Base-by-base conservation (phyloP, 2,888 invertebrate species). In the Platycnemis pennipes region DNA sequence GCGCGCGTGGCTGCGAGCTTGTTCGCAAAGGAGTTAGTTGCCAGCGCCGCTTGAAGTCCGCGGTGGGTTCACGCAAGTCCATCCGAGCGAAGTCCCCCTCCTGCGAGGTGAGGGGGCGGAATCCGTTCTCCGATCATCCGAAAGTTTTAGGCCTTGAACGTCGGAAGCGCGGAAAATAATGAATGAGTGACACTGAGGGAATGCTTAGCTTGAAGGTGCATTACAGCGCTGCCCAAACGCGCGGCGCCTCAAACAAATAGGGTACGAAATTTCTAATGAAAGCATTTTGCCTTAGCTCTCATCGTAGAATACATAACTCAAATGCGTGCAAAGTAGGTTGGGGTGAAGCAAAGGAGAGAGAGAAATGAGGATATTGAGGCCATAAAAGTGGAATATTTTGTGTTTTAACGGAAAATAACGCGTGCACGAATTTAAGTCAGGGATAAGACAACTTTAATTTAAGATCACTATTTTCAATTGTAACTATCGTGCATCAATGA, bases 1-100 rank as follows among this genome's bases (percentile, higher is more conserved):
- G 87, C 22, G 87, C n/a, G 46, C 31, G 88, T 88, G 88, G 63
- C n/a, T 63, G 46, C n/a, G 88, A 26, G 49, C n/a, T 46, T n/a
- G 88, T 88, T n/a, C n/a, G 88, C 49, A 26, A 19, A 86, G 42
- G 19, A 19, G 86, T 26, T n/a, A 13, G 77, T 37, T n/a, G 22
- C 63, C 19, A 0, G 86, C 11, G 77, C 13, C n/a, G 22, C 63
- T n/a, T 42, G 4, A 13, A 44, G 42, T 86, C 44, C 86, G 44
- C 42, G 86, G 42, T 16, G 42, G 42, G 16, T 42, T 26, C 77
- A n/a, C 13, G 4, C 49, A 1, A 63, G 5, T 63, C 22, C 5
- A 22, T 63, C 63, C 63, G 26, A 26, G 63, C 63, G n/a, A n/a
- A n/a, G n/a, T n/a, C n/a, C 16, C n/a, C 86, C 86, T 86, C 86